Percentiles rank a stretch among this genome's conserved stretches.
Conservation (phyloP, 2,113 vertebrate genomes). For the Dryoscopus gambensis region DNA sequence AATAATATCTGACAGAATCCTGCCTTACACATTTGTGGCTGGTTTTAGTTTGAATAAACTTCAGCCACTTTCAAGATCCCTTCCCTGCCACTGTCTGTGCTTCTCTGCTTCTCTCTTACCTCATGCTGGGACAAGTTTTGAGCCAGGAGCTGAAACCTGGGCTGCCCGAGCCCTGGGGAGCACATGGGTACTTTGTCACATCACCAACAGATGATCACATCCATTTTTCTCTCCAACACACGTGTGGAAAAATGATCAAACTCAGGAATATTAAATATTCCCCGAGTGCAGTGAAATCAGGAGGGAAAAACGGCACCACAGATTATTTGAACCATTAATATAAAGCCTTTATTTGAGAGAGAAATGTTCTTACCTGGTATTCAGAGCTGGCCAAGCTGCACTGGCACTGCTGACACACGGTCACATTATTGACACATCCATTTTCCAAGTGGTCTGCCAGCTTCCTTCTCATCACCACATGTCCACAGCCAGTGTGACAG, state of each 20-base stretch:
- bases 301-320: neutral
- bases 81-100: neutral
- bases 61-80: neutral
- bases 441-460: constrained; percentile 72
- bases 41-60: neutral
- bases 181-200: neutral
- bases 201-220: neutral
- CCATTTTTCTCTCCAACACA: neutral
- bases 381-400: constrained; percentile 40
- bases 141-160: neutral
- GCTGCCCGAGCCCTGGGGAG: neutral
- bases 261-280: neutral
- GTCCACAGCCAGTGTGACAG: constrained; percentile 74
- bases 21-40: neutral
- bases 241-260: neutral
- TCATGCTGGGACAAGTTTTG: neutral
- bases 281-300: neutral
- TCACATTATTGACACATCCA: constrained; percentile 69
- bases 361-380: constrained; percentile 47
- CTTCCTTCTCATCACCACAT: constrained; percentile 67
- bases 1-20: neutral
- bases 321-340: neutral
- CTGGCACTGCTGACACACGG: constrained; percentile 47
- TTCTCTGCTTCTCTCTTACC: neutral
- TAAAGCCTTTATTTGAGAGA: neutral